Percentiles rank a stretch among this genome's conserved stretches.
phyloP scores from a whole-genome alignment of 92 coral and sea anemone genomes.

The Epizoanthus illoricatus region DNA sequence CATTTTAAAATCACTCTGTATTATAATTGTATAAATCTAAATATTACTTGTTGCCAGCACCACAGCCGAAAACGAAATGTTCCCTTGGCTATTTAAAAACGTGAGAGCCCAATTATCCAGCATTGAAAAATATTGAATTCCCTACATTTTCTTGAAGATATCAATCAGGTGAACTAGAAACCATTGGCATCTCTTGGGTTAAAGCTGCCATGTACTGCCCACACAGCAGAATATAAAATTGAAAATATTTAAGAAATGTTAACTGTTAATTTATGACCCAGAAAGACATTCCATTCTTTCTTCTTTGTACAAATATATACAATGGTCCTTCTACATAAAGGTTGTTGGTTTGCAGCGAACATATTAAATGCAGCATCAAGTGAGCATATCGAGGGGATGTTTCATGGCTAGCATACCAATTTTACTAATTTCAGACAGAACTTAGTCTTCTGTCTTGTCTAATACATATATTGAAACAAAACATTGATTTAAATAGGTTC shows the following conservation, averaged over 20 bases:
- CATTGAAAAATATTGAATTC: neutral
- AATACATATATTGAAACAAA: no score
- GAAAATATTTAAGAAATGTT: slow-evolving; percentile 8
- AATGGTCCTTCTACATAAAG: slow-evolving; percentile 19
- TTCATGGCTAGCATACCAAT: no score
- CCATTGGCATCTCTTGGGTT: slow-evolving; percentile 20
- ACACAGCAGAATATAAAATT: slow-evolving; percentile 24
- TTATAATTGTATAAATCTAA: neutral
- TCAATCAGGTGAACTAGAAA: neutral
- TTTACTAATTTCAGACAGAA: no score
- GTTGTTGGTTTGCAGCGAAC: neutral
- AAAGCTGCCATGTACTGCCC: neutral
- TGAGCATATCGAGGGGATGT: no score
- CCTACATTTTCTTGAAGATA: neutral
- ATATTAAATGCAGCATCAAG: neutral
- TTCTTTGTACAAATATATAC: slow-evolving; percentile 42
- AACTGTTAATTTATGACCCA: neutral
- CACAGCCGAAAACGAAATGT: neutral
- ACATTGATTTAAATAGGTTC: no score
- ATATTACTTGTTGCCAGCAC: neutral
- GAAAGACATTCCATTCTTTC: slow-evolving; percentile 16
- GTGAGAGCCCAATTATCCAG: neutral
- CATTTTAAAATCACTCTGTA: neutral
- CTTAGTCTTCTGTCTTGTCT: no score
- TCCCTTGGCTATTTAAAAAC: neutral